phyloP scores from a whole-genome alignment of 2,113 vertebrate species.

The Psophia crepitans region DNA sequence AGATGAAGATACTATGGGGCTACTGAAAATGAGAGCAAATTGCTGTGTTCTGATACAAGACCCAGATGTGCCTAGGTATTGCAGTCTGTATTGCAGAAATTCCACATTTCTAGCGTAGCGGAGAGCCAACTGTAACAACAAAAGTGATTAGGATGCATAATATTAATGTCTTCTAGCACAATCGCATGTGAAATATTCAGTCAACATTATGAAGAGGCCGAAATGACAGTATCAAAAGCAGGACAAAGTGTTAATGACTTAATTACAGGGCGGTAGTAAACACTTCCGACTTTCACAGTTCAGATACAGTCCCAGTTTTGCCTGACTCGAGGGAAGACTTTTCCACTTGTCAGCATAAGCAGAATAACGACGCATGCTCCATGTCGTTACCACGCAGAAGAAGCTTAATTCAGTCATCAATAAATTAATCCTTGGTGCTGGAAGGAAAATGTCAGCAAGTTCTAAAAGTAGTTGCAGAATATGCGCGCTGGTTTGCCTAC shows the following conservation, averaged over 20 bases:
- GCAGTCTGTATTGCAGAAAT: neutral
- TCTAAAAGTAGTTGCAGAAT: neutral
- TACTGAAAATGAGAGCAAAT: neutral
- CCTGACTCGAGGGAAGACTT: neutral
- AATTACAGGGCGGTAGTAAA: neutral
- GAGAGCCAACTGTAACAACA: neutral
- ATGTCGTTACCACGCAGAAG: neutral
- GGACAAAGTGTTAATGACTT: neutral
- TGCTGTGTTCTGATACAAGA: neutral
- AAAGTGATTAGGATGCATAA: neutral
- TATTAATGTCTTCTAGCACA: neutral
- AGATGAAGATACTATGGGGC: neutral
- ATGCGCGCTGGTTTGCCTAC: fast-evolving
- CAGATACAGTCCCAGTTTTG: neutral
- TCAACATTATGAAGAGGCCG: neutral
- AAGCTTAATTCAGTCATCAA: neutral
- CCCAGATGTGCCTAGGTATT: neutral
- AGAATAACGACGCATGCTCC: neutral
- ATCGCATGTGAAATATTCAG: neutral
- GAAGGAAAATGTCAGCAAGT: neutral
- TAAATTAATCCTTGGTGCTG: neutral
- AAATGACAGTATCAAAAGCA: neutral
- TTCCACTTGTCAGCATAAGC: neutral
- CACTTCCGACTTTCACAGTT: neutral
- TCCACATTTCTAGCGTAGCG: neutral